phyloP scores from a whole-genome alignment of 2,797 vertebrate genomes.

The Falco peregrinus region DNA sequence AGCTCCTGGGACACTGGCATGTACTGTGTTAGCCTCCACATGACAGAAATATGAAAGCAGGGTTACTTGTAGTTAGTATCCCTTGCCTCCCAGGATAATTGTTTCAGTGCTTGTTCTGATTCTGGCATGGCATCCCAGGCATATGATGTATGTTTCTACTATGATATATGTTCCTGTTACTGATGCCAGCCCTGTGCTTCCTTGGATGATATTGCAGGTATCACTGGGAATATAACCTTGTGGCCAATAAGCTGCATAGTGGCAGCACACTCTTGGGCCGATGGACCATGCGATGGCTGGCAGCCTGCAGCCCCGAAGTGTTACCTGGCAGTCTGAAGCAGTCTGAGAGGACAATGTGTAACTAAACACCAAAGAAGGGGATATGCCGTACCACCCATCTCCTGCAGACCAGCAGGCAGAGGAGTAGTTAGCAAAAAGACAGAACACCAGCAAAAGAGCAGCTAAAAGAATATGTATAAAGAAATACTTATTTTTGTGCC shows the following conservation, averaged over 20 bases:
- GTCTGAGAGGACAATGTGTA: background rate
- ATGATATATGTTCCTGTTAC: background rate
- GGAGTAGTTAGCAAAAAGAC: background rate
- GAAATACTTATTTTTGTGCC: background rate
- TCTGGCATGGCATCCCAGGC: background rate
- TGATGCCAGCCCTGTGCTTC: background rate
- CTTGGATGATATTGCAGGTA: background rate
- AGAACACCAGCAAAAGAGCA: background rate
- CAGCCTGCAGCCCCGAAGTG: background rate
- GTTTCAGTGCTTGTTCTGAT: background rate
- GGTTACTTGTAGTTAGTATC: background rate
- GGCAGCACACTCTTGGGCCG: background rate
- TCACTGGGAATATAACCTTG: background rate
- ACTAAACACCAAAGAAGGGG: background rate
- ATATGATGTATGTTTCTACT: background rate
- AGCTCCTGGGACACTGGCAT: background rate
- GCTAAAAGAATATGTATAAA: background rate
- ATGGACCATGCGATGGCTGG: rapidly evolving
- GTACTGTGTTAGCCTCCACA: background rate
- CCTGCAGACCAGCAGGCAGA: background rate
- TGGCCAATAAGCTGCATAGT: background rate
- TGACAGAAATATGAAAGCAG: background rate
- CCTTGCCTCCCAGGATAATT: background rate
- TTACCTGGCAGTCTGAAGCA: background rate
- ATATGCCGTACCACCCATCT: background rate